Evolutionary conservation across 2,888 invertebrate species (phyloP).

Genomic region (Pantelozetes paolii): DNA sequence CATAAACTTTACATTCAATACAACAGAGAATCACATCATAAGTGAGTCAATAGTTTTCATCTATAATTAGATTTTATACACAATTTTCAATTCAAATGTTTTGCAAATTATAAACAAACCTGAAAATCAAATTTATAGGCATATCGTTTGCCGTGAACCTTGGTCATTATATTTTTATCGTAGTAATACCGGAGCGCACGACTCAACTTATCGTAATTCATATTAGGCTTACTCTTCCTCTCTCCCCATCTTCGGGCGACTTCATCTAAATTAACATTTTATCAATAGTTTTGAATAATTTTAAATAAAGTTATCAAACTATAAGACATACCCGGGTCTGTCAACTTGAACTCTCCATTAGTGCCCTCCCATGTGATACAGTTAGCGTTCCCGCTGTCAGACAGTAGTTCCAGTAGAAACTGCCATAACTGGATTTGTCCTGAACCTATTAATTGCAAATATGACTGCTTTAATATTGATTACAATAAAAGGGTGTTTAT

Average conservation of each 20-base stretch:
- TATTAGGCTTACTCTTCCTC: conserved; percentile 97
- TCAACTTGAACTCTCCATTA: conserved; percentile 59
- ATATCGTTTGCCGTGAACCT: conserved; percentile 95
- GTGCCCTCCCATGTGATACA: conserved; percentile 72
- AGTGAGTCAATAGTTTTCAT: no score
- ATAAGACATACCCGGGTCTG: conserved; percentile 56
- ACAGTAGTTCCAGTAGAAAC: conserved; percentile 90
- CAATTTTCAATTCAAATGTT: no score
- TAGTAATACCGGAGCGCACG: conserved; percentile 98
- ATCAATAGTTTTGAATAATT: neutral
- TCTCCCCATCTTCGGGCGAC: conserved; percentile 98
- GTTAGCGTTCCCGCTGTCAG: conserved; percentile 89
- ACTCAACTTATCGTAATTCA: conserved; percentile 99
- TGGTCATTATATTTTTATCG: conserved; percentile 99
- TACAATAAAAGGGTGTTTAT: no score
- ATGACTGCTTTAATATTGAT: no score
- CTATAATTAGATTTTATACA: no score
- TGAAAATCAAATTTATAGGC: conserved; percentile 99
- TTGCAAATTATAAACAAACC: no score
- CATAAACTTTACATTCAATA: no score
- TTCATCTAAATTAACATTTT: conserved; percentile 62
- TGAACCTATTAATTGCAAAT: no score
- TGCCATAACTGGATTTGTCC: conserved; percentile 99
- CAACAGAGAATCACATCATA: no score
- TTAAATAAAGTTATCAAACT: neutral